Conservation (phyloP, 2,888 invertebrate genomes). For the Drosophila vallismaia region DNA sequence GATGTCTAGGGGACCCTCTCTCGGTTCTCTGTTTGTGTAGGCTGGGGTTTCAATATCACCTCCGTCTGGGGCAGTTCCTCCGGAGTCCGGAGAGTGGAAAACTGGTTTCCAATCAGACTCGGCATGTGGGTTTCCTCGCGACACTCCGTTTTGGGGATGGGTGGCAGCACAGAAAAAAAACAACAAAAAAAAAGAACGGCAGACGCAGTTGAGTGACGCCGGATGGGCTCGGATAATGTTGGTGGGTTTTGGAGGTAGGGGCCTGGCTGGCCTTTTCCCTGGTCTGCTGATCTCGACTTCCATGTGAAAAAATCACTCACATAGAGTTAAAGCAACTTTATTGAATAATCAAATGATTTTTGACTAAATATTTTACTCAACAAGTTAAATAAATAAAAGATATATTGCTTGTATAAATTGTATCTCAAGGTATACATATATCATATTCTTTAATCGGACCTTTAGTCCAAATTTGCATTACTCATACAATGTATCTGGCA, state of each 20-base stretch:
- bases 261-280: conserved; percentile 1
- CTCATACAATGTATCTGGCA: background rate
- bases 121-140: conserved; percentile 65
- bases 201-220: conserved; percentile 52
- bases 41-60: conserved; percentile 45
- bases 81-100: conserved; percentile 31
- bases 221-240: conserved; percentile 67
- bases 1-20: background rate
- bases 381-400: too few species aligned
- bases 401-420: too few species aligned
- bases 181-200: conserved; percentile 13
- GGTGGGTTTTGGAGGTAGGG: background rate
- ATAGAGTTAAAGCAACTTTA: background rate
- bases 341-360: background rate
- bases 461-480: background rate
- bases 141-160: conserved; percentile 47
- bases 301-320: background rate
- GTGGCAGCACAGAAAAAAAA: background rate
- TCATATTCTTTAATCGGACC: background rate
- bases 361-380: too few species aligned
- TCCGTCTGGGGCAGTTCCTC: background rate
- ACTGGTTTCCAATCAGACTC: conserved; percentile 71
- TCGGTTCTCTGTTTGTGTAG: conserved; percentile 1
- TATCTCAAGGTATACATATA: too few species aligned
- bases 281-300: conserved; percentile 1